phyloP scores from a whole-genome alignment of 2,888 invertebrate genomes.

The Autographa pulchrina region DNA sequence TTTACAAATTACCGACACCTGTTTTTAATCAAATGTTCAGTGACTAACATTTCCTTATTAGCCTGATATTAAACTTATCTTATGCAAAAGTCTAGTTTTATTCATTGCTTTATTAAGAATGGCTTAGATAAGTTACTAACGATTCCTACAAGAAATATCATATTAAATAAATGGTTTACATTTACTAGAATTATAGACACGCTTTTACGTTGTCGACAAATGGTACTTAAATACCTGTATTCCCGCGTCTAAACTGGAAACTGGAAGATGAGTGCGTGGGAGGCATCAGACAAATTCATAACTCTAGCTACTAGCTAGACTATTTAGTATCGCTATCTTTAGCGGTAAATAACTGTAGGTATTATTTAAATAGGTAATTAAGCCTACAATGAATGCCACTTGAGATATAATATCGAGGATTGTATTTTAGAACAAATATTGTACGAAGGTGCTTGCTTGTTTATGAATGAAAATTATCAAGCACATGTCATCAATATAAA shows the following conservation, averaged over 20 bases:
- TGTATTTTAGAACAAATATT: no score
- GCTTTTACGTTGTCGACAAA: neutral
- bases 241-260: neutral
- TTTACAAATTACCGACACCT: no score
- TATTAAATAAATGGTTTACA: neutral
- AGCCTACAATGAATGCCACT: neutral
- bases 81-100: no score
- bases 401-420: neutral
- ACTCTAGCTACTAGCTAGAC: neutral
- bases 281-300: neutral
- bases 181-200: neutral
- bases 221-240: neutral
- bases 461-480: no score
- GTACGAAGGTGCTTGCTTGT: no score
- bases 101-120: no score
- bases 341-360: neutral
- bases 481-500: no score
- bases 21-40: no score
- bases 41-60: no score
- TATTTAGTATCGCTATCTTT: neutral
- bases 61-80: no score
- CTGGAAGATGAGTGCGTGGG: neutral
- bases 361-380: neutral
- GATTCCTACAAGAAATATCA: neutral
- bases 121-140: no score